Base-by-base conservation (phyloP, 2,797 vertebrate genomes). In the Spondyliosoma cantharus region DNA sequence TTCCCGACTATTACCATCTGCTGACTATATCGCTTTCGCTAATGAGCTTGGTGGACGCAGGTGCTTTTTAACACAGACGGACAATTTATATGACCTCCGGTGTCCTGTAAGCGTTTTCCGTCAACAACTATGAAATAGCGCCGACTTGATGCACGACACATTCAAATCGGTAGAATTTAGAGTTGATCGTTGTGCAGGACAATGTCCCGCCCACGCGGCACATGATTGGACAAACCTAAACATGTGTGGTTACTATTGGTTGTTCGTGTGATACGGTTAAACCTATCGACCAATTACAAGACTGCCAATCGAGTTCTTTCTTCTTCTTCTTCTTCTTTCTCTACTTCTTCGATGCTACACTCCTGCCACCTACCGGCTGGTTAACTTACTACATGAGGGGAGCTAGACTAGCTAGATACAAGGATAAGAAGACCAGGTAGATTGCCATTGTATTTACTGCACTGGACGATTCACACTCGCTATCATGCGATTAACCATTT, bases 271-370 rank as follows among this genome's bases (percentile, higher is more conserved):
- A 0, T 4, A n/a, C 0, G 7, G 37, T 13, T 20, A 0, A 13
- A 45, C 27, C 2, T 13, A 3, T 27, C 0, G 27, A 57, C 84
- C 84, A 86, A 83, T 84, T 0, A 63, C 13, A 64, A 62, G 5
- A 22, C 13, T 25, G 14, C 0, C 0, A 20, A 2, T 0, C 1
- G 0, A 1, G 4, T 61, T 16, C 79, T 1, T 7, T 89, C 76
- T 85, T 86, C 86, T 72, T 85, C 63, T 1, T 7, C 43, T 5
- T 29, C 14, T n/a, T n/a, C n/a, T n/a, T 32, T 14, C 79, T 89
- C 76, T 85, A 83, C 86, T 72, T 85, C 64, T 1, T 7, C 45
- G 0, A 2, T 7, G 0, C 9, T 12, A 5, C 59, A 13, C 15
- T 76, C 22, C 78, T 80, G 74, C 83, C 86, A 14, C 4, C 86